Base-by-base conservation (phyloP, 23 tunicate species). In the Ciona savignyi region DNA sequence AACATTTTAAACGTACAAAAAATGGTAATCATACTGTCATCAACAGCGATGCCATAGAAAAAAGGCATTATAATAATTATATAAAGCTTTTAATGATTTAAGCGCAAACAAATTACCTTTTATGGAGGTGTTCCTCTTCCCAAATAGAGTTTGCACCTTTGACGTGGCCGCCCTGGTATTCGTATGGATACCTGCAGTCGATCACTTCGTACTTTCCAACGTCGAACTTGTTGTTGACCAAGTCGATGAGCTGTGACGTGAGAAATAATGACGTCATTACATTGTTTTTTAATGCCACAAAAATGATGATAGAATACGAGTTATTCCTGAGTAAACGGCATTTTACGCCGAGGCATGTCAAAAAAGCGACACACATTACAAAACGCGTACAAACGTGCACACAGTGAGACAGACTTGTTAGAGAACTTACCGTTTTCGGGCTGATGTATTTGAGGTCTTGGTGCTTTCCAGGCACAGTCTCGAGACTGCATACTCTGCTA, bases 121-220 rank as follows among this genome's bases (percentile, higher is more conserved):
- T 78, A 26, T 62, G 25, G 28, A 87, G 77, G 49, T 75, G 78
- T 60, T 88, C 84, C 51, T 88, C 96, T 29, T 86, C 77, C 88
- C 87, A 89, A 21, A 89, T 63, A 33, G 49, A 33, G 49, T 34
- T 42, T 2, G 96, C 96, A 30, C 82, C 82, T 25, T 62, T 29
- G 4, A 89, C 78, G 72, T 89, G 96, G 23, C 96, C 96, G 2
- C 96, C 96, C 9, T 83, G 85, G 70, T 89, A 83, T 49, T 89
- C 96, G 67, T 89, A 89, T 19, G 89, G 87, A 70, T 89, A 89
- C 30, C 96, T 71, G 34, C 96, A 89, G 31, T 89, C 96, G 74
- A 89, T 85, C 6, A 89, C 62, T 34, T 79, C 89, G 62, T 78
- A 78, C 62, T 63, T 31, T 65, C 84, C 83, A 19, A 67, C 75